phyloP scores from a whole-genome alignment of 1,140 invertebrate genomes.

The Pissodes strobi region DNA sequence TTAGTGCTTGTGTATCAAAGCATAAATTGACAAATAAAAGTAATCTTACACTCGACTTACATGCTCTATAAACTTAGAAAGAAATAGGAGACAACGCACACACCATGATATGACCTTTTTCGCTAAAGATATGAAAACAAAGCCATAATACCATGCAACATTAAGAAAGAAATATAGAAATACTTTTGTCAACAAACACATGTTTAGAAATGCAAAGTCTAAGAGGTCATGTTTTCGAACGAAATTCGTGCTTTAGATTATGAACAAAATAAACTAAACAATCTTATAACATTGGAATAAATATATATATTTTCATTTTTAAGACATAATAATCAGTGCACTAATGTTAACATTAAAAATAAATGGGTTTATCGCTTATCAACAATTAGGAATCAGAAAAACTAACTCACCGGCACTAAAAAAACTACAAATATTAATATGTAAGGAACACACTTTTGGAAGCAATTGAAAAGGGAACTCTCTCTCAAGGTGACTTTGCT shows the following conservation, averaged over 20 bases:
- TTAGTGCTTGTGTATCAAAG: conserved; percentile 3
- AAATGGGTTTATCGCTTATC: conserved; percentile 5
- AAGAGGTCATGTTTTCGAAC: conserved; percentile 24
- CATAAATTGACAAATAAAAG: neutral
- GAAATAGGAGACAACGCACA: conserved; percentile 4
- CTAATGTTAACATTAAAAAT: neutral
- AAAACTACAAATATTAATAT: neutral
- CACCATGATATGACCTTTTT: neutral
- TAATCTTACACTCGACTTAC: conserved; percentile 28
- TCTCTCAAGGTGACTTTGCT: conserved; percentile 17
- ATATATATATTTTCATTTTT: neutral
- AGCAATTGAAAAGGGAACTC: conserved; percentile 1
- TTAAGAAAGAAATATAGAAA: conserved; percentile 12
- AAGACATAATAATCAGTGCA: too few relatives aligned
- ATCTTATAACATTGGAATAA: conserved; percentile 1
- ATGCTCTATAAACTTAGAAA: conserved; percentile 30
- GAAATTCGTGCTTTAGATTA: conserved; percentile 14
- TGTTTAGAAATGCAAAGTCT: conserved; percentile 22
- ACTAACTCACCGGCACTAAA: conserved; percentile 8
- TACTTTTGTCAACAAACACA: conserved; percentile 23
- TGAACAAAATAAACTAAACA: neutral
- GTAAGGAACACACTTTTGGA: neutral
- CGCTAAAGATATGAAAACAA: conserved; percentile 1
- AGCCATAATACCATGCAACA: conserved; percentile 20
- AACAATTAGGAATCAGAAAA: neutral